A percentile compares a stretch with the other conserved stretches of the same genome.
Evolutionary conservation across 2,113 vertebrate genomes (phyloP).

Genomic region (Heloderma charlesbogerti): DNA sequence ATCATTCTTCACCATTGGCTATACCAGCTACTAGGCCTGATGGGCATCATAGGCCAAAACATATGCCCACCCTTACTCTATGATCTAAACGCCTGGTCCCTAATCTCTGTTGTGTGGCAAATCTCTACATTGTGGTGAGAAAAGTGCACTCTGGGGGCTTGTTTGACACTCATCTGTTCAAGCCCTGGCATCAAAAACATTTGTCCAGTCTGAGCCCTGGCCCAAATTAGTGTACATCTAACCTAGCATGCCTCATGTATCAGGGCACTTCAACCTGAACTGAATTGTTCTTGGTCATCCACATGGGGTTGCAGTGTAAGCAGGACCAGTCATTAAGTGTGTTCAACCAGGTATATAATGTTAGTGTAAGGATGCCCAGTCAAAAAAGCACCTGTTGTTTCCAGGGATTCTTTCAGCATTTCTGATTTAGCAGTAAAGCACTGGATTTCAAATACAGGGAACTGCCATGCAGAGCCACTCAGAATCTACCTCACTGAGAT

Average conservation of each 20-base stretch:
- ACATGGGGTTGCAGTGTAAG: background rate
- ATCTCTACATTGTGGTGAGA: background rate
- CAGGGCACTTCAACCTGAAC: background rate
- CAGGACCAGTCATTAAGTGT: background rate
- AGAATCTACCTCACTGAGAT: background rate
- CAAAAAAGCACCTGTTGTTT: background rate
- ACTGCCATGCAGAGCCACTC: background rate
- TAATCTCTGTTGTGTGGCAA: background rate
- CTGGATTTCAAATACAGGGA: background rate
- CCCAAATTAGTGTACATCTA: background rate
- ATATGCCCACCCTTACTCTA: too few relatives aligned
- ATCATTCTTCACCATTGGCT: too few relatives aligned
- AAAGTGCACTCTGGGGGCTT: background rate
- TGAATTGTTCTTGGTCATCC: background rate
- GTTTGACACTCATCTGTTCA: background rate
- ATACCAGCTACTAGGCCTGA: too few relatives aligned
- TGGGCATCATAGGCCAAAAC: too few relatives aligned
- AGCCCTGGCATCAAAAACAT: background rate
- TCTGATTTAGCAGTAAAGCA: background rate
- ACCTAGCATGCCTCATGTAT: background rate
- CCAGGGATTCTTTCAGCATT: background rate
- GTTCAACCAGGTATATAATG: background rate
- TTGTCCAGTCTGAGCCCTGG: background rate
- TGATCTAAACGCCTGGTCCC: background rate
- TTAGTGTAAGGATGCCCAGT: background rate